phyloP scores from a whole-genome alignment of 2,113 vertebrate genomes.

The Tympanuchus pallidicinctus region DNA sequence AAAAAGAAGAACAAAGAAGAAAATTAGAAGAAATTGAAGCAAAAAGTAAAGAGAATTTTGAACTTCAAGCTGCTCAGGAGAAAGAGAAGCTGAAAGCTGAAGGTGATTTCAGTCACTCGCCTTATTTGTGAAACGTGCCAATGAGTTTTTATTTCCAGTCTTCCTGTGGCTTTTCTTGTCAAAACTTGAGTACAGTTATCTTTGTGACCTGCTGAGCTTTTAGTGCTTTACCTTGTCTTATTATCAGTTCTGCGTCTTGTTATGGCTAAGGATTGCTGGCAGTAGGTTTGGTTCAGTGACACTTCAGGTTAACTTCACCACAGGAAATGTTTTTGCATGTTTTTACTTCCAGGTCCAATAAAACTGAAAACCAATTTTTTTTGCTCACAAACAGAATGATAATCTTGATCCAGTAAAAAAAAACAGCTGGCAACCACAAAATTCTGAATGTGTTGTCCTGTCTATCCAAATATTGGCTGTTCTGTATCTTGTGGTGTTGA shows the following conservation, averaged over 20 bases:
- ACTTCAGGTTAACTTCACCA: rapidly evolving
- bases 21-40: slow-evolving; percentile 95
- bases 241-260: too few relatives aligned
- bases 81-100: slow-evolving; percentile 94
- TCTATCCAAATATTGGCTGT: rapidly evolving
- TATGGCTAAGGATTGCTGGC: background rate
- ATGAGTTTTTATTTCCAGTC: background rate
- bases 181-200: background rate
- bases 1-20: slow-evolving; percentile 90
- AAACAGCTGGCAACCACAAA: background rate
- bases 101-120: slow-evolving; percentile 74
- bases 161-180: background rate
- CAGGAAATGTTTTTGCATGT: background rate
- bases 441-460: background rate
- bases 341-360: too few relatives aligned
- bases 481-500: rapidly evolving
- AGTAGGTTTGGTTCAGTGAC: background rate
- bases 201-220: background rate
- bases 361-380: background rate
- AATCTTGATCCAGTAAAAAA: background rate
- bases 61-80: slow-evolving; percentile 90
- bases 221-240: background rate
- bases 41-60: slow-evolving; percentile 94
- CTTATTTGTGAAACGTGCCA: background rate
- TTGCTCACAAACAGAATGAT: background rate